Base-by-base conservation (phyloP, 1,140 invertebrate genomes). In the Eupristina koningsbergeri region DNA sequence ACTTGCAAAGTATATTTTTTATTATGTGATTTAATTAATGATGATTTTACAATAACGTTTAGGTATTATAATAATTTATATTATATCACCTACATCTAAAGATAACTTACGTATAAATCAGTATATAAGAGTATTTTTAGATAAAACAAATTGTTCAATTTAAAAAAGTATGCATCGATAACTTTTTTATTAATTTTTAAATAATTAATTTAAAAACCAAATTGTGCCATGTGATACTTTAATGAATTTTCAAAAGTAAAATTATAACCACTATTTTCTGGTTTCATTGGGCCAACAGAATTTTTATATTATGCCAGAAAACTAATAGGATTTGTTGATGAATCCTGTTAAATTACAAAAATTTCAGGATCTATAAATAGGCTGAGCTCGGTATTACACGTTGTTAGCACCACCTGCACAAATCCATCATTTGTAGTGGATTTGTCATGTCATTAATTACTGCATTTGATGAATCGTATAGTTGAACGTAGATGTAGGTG, bases 301-400 rank as follows among this genome's bases (percentile, higher is more conserved):
- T 41, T 39, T 26, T 36, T 41, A 8, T 41, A 41, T 41, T 26
- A 71, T 71, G 22, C 41, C 36, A 7, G 19, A 8, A 13, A 13
- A 31, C 22, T 41, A 71, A 71, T 71, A 7, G 67, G 41, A 71
- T 71, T 71, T 71, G 41, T 71, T 71, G 41, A 26, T n/a, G 67
- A 3, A 26, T 19, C 19, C 67, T n/a, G 6, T 39, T 71, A 71
- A 41, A 8, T n/a, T 41, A 41, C 36, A 41, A 71, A 71, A 71
- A 26, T 71, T 71, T 71, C 3, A 26, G 67, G 22, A 71, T 17
- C 67, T 0, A 1, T 34, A 39, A 41, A 26, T n/a, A 71, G 39
- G 19, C 36, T 71, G 9, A 1, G 7, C 67, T 7, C 6, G 67
- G 0, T 36, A 36, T 41, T 41, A 71, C 9, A 71, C 67, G 41